These are phyloP conservation scores for Acridotheres tristis DNA, from an alignment of 2,797 vertebrate genomes.

Conservation along the genomic window DNA sequence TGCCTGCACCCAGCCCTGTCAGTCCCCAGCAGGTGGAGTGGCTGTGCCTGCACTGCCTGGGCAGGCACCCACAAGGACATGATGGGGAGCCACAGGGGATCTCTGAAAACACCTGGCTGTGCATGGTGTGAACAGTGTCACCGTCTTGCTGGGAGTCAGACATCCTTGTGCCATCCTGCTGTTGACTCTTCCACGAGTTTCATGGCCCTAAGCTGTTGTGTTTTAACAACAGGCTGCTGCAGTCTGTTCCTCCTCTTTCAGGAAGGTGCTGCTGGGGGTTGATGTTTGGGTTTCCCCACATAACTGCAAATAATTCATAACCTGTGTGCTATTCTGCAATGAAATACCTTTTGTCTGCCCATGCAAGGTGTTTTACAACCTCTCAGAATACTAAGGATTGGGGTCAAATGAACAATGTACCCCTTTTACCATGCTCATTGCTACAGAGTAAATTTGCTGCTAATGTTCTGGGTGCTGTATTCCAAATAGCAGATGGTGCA, in stretches of 20 bases:
- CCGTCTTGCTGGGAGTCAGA: background rate
- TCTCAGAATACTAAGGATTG: background rate
- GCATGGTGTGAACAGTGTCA: rapidly evolving
- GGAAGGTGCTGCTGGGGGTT: background rate
- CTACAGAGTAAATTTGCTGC: background rate
- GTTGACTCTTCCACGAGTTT: background rate
- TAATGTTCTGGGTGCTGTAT: background rate
- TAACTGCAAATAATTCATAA: background rate
- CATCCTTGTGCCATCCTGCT: background rate
- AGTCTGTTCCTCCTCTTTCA: background rate
- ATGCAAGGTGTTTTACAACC: background rate
- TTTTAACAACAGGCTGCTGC: background rate
- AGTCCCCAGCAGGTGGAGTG: background rate
- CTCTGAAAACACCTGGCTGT: background rate
- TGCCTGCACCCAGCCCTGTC: background rate
- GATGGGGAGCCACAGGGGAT: background rate
- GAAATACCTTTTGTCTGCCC: background rate
- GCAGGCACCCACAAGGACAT: rapidly evolving
- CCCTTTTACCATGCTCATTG: rapidly evolving
- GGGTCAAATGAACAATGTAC: background rate
- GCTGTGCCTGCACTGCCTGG: background rate
- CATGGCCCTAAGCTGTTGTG: background rate
- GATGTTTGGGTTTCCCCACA: background rate
- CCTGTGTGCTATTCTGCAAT: background rate
- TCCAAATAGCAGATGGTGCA: background rate